Base-by-base conservation (phyloP, 1,140 invertebrate species). In the Listronotus bonariensis region DNA sequence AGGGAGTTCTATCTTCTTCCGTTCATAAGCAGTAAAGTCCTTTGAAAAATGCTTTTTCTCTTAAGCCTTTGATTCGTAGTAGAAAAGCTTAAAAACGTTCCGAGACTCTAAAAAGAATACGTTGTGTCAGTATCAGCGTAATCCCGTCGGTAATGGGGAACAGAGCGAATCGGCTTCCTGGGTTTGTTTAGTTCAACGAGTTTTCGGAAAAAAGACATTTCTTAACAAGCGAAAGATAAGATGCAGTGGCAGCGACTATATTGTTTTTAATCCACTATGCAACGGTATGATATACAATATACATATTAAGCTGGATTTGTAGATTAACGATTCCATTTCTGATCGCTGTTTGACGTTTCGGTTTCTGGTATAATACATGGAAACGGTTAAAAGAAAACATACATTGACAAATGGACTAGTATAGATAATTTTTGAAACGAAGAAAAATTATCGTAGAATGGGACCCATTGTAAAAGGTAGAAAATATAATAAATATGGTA, bases 51-150 rank as follows among this genome's bases (percentile, higher is more conserved):
- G 48, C 18, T 38, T 62, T 62, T 62, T 32, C 41, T 45, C 34
- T 49, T 34, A 38, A 54, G 60, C 60, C 49, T 62, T 62, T 62
- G 60, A 62, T 62, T 62, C 52, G 18, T 49, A 38, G 49, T 38
- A 46, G 42, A 38, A 48, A 55, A 62, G 60, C 60, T 54, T 54
- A 32, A 49, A 62, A 62, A 49, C 60, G 60, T 62, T 62, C 52
- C 49, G 52, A 31, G 49, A 62, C 60, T 62, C 14, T 54, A 62
- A 62, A 54, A 62, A 62, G 60, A 62, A 51, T 62, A 40, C 43
- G 43, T 46, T 62, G 60, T 54, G 60, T 54, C 52, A 46, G 26
- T 62, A 49, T 53, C 60, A 62, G 60, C 15, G 51, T 62, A 62
- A 62, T 62, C 51, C 60, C 49, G 40, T 46, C 32, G 40, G 49